Base-by-base conservation (phyloP, 2,888 invertebrate genomes). In the Xestoiulus laeticollis region DNA sequence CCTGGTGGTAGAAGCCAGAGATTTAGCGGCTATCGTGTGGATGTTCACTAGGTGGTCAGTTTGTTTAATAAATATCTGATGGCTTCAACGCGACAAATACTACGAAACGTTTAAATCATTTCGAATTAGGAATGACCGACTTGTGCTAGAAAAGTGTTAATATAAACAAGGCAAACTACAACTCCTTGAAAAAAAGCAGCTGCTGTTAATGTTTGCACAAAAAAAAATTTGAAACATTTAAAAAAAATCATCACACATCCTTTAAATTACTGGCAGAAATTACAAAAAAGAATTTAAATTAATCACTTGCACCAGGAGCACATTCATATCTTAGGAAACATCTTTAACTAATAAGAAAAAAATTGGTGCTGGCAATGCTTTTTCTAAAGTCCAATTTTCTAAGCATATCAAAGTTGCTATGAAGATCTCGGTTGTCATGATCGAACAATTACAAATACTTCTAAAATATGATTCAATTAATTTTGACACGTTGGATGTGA, bases 261-360 rank as follows among this genome's bases (percentile, higher is more conserved):
- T 68, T 68, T 68, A 68, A 68, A n/a, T 68, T 68, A 68, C 68
- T 68, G 68, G 6, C 68, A 68, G 68, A n/a, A 68, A 6, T 59
- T 59, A 59, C n/a, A 59, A n/a, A 59, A 68, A 68, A 26, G 12
- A 26, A 26, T 68, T 68, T 68, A 68, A 68, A 68, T 68, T 68
- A 68, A 68, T 68, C 68, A 68, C 68, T 68, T 68, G n/a, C 68
- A 68, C 10, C 22, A 68, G 10, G 26, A 68, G 68, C 10, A 68
- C 68, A 68, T 26, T 68, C 68, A 68, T 68, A 26, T 68, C 68
- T 26, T 26, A 26, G 68, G 68, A 26, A 68, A 68, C 10, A 68
- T 26, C 48, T 8, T 48, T 12, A 68, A 68, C 26, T 8, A 26
- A 68, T 26, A 22, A 59, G 6, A 6, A 22, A 10, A 59, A 68